Percentiles rank a stretch among this genome's conserved stretches.
These are phyloP conservation scores for Autographa pulchrina DNA, from an alignment of 2,888 invertebrate genomes.

Conservation along the genomic window DNA sequence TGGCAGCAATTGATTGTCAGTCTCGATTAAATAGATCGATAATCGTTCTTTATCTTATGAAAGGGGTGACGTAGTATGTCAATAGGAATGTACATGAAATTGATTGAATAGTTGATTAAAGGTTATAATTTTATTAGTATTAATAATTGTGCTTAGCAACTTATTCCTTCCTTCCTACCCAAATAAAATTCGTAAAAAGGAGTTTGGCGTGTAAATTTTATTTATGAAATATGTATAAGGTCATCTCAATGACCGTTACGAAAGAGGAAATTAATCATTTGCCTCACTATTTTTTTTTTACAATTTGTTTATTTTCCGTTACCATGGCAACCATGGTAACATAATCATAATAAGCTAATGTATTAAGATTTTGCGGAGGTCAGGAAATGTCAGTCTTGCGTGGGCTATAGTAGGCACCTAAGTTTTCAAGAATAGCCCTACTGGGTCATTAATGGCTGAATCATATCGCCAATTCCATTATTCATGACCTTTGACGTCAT, in stretches of 20 bases:
- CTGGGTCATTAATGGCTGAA: slow-evolving; percentile 72
- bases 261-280: neutral
- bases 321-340: neutral
- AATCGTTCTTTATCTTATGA: slow-evolving; percentile 33
- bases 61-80: slow-evolving; percentile 42
- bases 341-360: slow-evolving; percentile 3
- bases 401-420: slow-evolving; percentile 20
- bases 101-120: slow-evolving; percentile 10
- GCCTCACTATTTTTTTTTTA: neutral
- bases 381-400: slow-evolving; percentile 43
- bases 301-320: neutral
- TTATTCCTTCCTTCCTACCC: no score
- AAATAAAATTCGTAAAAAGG: no score
- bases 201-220: neutral
- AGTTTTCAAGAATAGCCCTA: slow-evolving; percentile 66
- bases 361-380: slow-evolving; percentile 29
- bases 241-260: neutral
- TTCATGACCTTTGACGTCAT: slow-evolving; percentile 69
- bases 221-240: neutral
- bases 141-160: no score
- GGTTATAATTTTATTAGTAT: no score
- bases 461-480: slow-evolving; percentile 65
- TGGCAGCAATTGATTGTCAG: slow-evolving; percentile 46
- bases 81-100: slow-evolving; percentile 32
- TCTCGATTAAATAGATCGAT: slow-evolving; percentile 32